Conservation (phyloP, 2,113 vertebrate genomes). For the Lophotis ruficrista region DNA sequence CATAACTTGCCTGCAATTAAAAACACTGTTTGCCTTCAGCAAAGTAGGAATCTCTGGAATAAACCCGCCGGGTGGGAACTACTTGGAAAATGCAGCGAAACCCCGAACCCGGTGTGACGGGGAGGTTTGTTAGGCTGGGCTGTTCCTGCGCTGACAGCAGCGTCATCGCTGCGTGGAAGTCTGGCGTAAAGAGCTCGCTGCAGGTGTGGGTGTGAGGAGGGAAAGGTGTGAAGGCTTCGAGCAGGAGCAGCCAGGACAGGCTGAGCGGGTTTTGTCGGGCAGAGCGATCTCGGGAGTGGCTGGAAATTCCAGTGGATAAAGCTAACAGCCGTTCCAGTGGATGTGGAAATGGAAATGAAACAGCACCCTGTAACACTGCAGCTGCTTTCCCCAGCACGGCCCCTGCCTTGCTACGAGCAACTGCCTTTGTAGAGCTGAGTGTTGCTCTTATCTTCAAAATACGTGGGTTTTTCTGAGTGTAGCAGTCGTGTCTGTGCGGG, state of each 20-base stretch:
- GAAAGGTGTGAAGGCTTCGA: constrained; percentile 34
- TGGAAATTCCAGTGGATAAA: constrained; percentile 66
- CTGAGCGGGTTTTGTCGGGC: constrained; percentile 10
- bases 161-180: rapidly evolving
- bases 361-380: constrained; percentile 47
- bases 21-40: constrained; percentile 2
- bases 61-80: not conserved
- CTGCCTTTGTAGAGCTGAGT: not conserved
- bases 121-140: not conserved
- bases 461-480: not conserved
- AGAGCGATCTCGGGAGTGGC: constrained; percentile 9
- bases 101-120: rapidly evolving
- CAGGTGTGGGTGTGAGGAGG: constrained; percentile 30
- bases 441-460: not conserved
- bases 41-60: not conserved
- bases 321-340: constrained; percentile 37
- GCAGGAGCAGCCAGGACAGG: constrained; percentile 14
- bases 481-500: not conserved
- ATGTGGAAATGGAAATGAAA: constrained; percentile 69
- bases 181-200: not conserved
- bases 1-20: not conserved
- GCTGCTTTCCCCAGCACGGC: constrained; percentile 31
- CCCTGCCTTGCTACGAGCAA: not conserved
- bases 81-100: not conserved
- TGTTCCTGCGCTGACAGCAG: not conserved